These are phyloP conservation scores for Poeciliopsis turrubarensis DNA, from an alignment of 2,113 vertebrate species.

Conservation along the genomic window DNA sequence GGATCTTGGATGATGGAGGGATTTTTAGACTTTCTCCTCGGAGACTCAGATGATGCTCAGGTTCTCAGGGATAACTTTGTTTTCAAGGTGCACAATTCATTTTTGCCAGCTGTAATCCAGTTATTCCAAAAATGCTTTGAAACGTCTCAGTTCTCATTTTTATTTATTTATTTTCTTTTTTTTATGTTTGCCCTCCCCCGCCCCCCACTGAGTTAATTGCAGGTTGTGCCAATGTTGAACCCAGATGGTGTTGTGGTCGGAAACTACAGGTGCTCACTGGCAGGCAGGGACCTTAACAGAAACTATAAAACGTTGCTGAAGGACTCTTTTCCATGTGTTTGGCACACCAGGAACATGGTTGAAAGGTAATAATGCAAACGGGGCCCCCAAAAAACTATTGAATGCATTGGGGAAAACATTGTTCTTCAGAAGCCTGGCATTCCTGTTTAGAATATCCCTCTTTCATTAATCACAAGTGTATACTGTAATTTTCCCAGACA, in stretches of 20 bases:
- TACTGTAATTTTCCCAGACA: too few species aligned
- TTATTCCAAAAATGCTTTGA: neutral
- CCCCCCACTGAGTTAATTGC: conserved; percentile 5
- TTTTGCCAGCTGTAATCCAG: neutral
- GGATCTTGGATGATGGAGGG: conserved; percentile 93
- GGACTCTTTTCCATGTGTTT: conserved; percentile 85
- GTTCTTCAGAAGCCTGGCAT: too few species aligned
- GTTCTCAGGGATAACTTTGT: conserved; percentile 88
- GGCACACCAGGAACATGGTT: conserved; percentile 89
- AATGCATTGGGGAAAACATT: too few species aligned
- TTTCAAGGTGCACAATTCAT: conserved; percentile 80
- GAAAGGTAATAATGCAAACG: conserved; percentile 77
- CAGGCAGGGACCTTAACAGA: conserved; percentile 89
- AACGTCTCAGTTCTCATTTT: neutral
- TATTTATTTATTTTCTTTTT: neutral
- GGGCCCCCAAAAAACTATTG: too few species aligned
- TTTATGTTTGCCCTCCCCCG: neutral
- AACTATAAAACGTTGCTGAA: conserved; percentile 82
- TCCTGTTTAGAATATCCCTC: too few species aligned
- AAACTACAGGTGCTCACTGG: conserved; percentile 91
- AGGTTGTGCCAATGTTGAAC: conserved; percentile 94
- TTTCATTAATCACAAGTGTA: too few species aligned
- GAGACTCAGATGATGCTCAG: conserved; percentile 82
- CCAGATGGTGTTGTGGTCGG: conserved; percentile 94
- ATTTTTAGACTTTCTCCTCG: conserved; percentile 88